A percentile compares a stretch with the other conserved stretches of the same genome.
phyloP scores from a whole-genome alignment of 30 jellyfish, hydroid and myxozoan genomes.

The Clytia hemisphaerica region DNA sequence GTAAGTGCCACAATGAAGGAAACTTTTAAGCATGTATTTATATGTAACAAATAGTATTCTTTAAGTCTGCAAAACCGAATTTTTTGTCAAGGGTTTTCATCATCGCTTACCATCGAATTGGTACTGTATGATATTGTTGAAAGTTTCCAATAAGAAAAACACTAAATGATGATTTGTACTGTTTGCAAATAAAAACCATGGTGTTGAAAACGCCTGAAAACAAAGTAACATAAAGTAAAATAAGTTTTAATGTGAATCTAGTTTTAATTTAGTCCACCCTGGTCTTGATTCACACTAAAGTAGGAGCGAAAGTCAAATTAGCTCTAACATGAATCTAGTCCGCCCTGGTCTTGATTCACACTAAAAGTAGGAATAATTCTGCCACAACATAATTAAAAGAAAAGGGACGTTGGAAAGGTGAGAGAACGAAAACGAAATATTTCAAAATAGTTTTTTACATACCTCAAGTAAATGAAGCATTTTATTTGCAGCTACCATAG shows the following conservation, averaged over 20 bases:
- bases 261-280: not conserved
- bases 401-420: not conserved
- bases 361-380: too few species aligned
- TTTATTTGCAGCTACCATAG: slow-evolving; percentile 98
- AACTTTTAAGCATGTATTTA: too few species aligned
- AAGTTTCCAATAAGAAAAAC: slow-evolving; percentile 82
- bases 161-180: slow-evolving; percentile 85
- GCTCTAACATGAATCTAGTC: too few species aligned
- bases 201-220: slow-evolving; percentile 91
- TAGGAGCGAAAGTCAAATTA: too few species aligned
- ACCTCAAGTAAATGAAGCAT: slow-evolving; percentile 95
- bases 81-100: too few species aligned
- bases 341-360: too few species aligned
- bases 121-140: slow-evolving; percentile 80
- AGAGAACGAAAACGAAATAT: not conserved
- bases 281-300: too few species aligned
- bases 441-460: not conserved
- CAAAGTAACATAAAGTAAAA: not conserved
- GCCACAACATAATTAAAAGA: not conserved
- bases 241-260: not conserved
- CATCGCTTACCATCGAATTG: slow-evolving; percentile 93
- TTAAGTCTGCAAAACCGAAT: too few species aligned
- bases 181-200: slow-evolving; percentile 92
- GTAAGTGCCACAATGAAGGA: too few species aligned
- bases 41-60: too few species aligned